phyloP scores from a whole-genome alignment of 2,797 vertebrate species.

The Hypotaenidia philippensis region DNA sequence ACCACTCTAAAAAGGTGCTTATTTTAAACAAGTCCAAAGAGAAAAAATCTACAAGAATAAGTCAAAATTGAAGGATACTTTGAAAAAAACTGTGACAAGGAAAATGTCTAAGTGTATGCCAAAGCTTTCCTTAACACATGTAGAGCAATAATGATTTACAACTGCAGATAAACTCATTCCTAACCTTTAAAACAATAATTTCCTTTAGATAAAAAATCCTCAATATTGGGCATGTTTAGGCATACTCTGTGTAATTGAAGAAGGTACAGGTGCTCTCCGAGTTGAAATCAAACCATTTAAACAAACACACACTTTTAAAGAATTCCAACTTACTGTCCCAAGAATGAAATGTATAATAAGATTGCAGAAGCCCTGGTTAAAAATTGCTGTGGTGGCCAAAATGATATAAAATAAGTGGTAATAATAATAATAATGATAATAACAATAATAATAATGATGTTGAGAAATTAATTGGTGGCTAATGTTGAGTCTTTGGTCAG shows the following conservation, averaged over 20 bases:
- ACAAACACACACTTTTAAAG: neutral
- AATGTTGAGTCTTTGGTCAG: neutral
- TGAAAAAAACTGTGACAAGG: neutral
- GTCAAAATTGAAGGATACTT: neutral
- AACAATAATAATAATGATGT: neutral
- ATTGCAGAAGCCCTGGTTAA: neutral
- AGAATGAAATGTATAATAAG: neutral
- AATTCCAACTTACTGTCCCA: neutral
- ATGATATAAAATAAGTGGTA: neutral
- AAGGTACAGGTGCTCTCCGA: neutral
- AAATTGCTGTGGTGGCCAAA: neutral
- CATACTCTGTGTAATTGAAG: neutral
- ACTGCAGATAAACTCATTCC: neutral
- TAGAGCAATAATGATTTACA: neutral
- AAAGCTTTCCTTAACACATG: neutral
- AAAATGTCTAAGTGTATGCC: neutral
- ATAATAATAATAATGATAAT: too few species aligned
- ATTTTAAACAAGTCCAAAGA: neutral
- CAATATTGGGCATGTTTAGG: accelerated
- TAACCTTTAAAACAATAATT: neutral
- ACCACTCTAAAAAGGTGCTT: neutral
- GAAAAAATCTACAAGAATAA: neutral
- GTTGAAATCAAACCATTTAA: neutral
- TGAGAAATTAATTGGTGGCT: neutral
- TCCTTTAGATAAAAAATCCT: neutral